These are phyloP conservation scores for Excalfactoria chinensis DNA, from an alignment of 2,113 vertebrate genomes.

Conservation along the genomic window DNA sequence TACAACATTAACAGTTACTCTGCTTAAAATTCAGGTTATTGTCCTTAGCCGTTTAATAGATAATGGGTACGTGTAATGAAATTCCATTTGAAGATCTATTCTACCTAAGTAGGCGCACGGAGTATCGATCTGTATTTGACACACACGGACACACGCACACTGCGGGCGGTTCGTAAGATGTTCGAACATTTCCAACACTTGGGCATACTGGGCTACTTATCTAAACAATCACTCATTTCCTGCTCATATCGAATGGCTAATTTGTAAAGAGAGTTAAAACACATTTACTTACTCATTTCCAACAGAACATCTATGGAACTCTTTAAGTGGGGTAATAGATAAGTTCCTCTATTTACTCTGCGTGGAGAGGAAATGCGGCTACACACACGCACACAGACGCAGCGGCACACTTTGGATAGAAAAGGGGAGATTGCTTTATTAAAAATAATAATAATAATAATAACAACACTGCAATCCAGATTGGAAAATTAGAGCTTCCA, in stretches of 20 bases:
- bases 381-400: background rate
- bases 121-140: conserved; percentile 64
- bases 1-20: conserved; percentile 35
- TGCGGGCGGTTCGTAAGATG: background rate
- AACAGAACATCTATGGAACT: conserved; percentile 44
- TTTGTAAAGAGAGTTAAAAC: conserved; percentile 62
- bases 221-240: conserved; percentile 70
- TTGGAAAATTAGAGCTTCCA: background rate
- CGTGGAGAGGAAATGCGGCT: conserved; percentile 39
- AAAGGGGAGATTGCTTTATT: conserved; percentile 14
- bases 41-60: conserved; percentile 39
- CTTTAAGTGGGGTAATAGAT: conserved; percentile 47
- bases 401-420: background rate
- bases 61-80: conserved; percentile 49
- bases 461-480: background rate
- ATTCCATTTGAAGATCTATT: conserved; percentile 64
- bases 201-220: conserved; percentile 49
- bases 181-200: conserved; percentile 46
- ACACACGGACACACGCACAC: background rate
- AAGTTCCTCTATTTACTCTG: conserved; percentile 62
- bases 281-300: conserved; percentile 61
- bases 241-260: conserved; percentile 61
- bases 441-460: background rate
- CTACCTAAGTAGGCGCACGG: conserved; percentile 46
- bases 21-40: conserved; percentile 61